Conservation (phyloP, 2,888 invertebrate species). For the Timema cristinae region DNA sequence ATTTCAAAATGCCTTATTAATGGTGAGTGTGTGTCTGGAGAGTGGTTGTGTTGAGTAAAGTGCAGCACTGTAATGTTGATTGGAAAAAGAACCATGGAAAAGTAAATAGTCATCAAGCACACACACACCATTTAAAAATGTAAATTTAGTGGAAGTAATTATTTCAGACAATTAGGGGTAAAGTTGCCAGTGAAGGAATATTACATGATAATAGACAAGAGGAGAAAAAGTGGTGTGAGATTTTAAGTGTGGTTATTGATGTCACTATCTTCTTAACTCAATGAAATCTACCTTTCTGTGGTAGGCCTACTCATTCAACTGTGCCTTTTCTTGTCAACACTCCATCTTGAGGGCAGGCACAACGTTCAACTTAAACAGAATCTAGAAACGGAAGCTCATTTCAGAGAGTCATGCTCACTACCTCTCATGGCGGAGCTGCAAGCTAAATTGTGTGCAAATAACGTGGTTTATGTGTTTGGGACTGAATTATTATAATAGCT, state of each 20-base stretch:
- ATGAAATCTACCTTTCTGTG: neutral
- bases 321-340: neutral
- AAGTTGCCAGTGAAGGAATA: neutral
- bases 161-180: neutral
- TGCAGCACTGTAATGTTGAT: neutral
- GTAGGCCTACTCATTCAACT: neutral
- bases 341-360: neutral
- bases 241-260: neutral
- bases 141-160: neutral
- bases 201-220: neutral
- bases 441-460: too few species aligned
- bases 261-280: neutral
- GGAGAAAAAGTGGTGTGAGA: neutral
- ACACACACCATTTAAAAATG: neutral
- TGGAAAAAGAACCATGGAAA: neutral
- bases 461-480: too few species aligned
- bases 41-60: conserved; percentile 10
- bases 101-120: neutral
- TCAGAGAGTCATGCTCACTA: neutral
- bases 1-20: neutral
- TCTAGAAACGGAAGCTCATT: neutral
- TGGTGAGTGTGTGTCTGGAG: neutral
- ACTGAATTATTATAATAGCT: too few species aligned
- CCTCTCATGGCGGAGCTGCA: too few species aligned
- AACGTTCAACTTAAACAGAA: neutral